Percentiles rank a stretch among this genome's conserved stretches.
Evolutionary conservation across 2,888 invertebrate species (phyloP).

Genomic region (Brachynemurus nebulosus): DNA sequence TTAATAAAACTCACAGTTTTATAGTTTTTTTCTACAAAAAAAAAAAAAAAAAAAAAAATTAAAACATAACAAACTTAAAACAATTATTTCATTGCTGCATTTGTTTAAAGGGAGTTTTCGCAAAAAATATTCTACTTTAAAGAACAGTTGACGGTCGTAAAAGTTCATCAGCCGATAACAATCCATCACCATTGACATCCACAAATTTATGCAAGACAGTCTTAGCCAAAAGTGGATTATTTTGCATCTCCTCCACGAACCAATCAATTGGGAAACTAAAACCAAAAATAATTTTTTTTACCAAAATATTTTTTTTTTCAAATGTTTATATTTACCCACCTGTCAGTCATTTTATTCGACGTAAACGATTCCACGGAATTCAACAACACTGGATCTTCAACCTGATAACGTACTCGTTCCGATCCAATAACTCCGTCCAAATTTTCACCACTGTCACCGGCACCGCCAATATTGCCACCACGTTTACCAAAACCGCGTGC

Average conservation of each 20-base stretch:
- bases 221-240: conserved; percentile 13
- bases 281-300: too few species aligned
- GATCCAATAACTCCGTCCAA: neutral
- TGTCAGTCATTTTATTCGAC: neutral
- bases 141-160: conserved; percentile 13
- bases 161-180: conserved; percentile 13
- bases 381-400: neutral
- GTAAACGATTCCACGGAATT: neutral
- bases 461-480: conserved; percentile 5
- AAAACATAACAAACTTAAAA: too few species aligned
- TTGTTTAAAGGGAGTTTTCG: too few species aligned
- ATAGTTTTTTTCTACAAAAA: too few species aligned
- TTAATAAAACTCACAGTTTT: too few species aligned
- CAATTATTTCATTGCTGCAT: too few species aligned
- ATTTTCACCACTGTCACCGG: neutral
- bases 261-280: conserved; percentile 14
- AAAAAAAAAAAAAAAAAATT: too few species aligned
- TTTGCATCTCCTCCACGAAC: conserved; percentile 16
- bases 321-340: neutral
- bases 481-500: conserved; percentile 14
- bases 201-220: conserved; percentile 14
- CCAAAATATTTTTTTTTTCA: too few species aligned
- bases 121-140: conserved; percentile 9
- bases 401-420: neutral
- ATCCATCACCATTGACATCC: conserved; percentile 14